Evolutionary conservation across 2,888 invertebrate genomes (phyloP), one percentile per base, ranked within the genome.

Genomic region (Theodoxus fluviatilis): DNA sequence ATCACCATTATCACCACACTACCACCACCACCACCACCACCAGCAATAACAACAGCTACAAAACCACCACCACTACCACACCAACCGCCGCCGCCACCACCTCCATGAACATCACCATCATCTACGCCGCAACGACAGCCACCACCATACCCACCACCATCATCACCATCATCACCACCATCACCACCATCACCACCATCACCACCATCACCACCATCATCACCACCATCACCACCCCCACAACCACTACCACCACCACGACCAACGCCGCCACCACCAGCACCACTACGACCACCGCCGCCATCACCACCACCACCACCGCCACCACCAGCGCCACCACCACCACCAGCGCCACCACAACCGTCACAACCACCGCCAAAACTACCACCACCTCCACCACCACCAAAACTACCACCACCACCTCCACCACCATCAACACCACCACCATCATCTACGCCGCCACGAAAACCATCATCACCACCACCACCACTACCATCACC

Each of bases 161-260:
- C 35, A 63, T 63, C 63, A 63, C 31, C 63, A 63, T 63, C 63
- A 63, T 33, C 63, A 63, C 63, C 66, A 66, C 22, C 66, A 22
- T 31, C 49, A 47, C 22, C 37, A 38, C 40, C 43, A 28, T 43
- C 43, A 43, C 15, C 43, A 43, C 15, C 43, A 43, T 15, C 43
- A 43, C 43, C 43, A 43, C 15, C 43, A 43, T 43, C 15, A 43
- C 15, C 43, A 43, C 43, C 15, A 43, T 15, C 43, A 43, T 15
- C 43, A 43, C 43, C 43, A 43, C 43, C 43, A 43, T 43, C 43
- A 43, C 15, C 43, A 43, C 15, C 43, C 7, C 15, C 43, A 43
- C 15, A 7, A 43, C 15, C 43, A 43, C 15, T 15, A 43, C 43
- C 43, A 43, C 15, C 43, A 43, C 43, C 43, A 43, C 43, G 9